These are phyloP conservation scores for Betta splendens DNA, from an alignment of 2,797 vertebrate species.

Conservation along the genomic window DNA sequence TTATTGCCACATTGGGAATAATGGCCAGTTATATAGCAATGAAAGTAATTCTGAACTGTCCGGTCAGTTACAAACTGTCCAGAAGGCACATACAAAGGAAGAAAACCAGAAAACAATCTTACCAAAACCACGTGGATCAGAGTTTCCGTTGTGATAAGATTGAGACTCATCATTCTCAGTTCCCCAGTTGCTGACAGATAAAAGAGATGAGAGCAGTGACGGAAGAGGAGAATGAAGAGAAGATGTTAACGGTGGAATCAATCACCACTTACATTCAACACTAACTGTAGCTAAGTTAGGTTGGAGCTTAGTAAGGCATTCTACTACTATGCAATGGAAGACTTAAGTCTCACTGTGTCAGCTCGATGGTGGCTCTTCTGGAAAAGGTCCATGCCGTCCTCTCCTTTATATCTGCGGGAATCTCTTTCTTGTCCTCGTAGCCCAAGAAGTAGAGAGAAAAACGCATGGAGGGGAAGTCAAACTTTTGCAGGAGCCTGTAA, in stretches of 20 bases:
- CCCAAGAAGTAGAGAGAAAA: constrained; percentile 98
- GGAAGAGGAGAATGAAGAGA: background rate
- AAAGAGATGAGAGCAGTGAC: background rate
- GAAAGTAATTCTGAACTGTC: too few species aligned
- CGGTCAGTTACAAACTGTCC: too few species aligned
- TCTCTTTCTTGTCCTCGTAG: constrained; percentile 95
- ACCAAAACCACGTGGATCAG: constrained; percentile 97
- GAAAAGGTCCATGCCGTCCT: constrained; percentile 91
- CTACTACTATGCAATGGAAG: background rate
- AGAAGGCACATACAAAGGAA: too few species aligned
- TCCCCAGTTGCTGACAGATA: constrained; percentile 92
- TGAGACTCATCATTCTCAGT: constrained; percentile 90
- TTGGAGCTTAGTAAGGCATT: background rate
- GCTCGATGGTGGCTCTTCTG: constrained; percentile 92
- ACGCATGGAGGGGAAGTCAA: constrained; percentile 94
- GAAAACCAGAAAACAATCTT: constrained; percentile 38
- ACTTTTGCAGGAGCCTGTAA: constrained; percentile 91
- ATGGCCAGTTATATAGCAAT: too few species aligned
- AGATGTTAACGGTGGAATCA: background rate
- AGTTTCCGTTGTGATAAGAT: constrained; percentile 94
- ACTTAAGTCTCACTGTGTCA: constrained; percentile 92
- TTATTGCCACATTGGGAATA: too few species aligned
- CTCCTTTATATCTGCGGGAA: constrained; percentile 87
- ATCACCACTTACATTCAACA: background rate
- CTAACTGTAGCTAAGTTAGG: background rate